Conservation (phyloP, 2,113 vertebrate species). For the Rutilus rutilus region DNA sequence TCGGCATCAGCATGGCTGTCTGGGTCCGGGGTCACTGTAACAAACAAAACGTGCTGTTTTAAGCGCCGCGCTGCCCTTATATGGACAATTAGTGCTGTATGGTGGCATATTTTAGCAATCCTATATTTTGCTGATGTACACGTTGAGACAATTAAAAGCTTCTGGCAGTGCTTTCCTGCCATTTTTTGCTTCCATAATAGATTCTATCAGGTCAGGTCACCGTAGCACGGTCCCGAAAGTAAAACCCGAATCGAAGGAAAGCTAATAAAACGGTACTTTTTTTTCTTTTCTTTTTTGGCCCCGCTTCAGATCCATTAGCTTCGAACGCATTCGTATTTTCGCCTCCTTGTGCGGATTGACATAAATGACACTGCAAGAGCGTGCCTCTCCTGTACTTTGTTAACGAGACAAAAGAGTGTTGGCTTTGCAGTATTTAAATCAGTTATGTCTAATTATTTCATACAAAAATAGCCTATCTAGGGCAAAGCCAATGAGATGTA, state of each 20-base stretch:
- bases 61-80: background rate
- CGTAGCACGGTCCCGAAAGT: background rate
- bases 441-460: conserved; percentile 79
- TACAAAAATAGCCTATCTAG: conserved; percentile 78
- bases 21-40: conserved; percentile 43
- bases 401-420: conserved; percentile 70
- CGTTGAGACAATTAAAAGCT: conserved; percentile 31
- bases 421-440: conserved; percentile 79
- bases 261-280: background rate
- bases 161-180: conserved; percentile 7
- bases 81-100: conserved; percentile 24
- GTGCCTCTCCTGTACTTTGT: conserved; percentile 44
- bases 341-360: conserved; percentile 37
- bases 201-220: conserved; percentile 13
- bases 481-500: conserved; percentile 77
- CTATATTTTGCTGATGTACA: conserved; percentile 30
- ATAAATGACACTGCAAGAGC: conserved; percentile 49
- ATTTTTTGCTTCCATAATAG: conserved; percentile 23
- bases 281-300: background rate
- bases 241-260: background rate
- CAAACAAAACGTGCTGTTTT: conserved; percentile 37
- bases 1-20: conserved; percentile 36
- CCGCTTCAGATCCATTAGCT: conserved; percentile 2
- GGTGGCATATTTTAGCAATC: conserved; percentile 15
- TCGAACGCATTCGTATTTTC: background rate